Evolutionary conservation across 2,888 invertebrate genomes (phyloP).

Genomic region (Pristionchus mayeri): DNA sequence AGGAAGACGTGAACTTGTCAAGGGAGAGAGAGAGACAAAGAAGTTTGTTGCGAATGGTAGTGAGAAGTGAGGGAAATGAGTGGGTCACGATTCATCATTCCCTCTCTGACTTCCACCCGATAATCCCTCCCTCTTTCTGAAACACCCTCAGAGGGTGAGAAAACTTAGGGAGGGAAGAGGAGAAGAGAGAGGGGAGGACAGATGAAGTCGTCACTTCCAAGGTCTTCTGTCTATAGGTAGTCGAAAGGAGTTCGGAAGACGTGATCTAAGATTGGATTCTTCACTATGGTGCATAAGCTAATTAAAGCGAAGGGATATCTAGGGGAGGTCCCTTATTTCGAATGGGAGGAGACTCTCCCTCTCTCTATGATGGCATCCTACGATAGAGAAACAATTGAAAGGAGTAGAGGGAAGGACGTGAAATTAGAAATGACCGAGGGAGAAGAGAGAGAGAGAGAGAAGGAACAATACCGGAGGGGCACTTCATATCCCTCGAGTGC

Average conservation of each 20-base stretch:
- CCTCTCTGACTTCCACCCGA: neutral
- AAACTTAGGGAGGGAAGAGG: neutral
- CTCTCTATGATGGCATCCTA: constrained; percentile 19
- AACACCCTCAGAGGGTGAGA: constrained; percentile 31
- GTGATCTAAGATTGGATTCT: no score
- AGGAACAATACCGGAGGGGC: constrained; percentile 13
- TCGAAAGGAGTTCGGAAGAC: neutral
- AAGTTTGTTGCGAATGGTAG: neutral
- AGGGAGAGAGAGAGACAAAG: neutral
- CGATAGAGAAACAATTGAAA: constrained; percentile 41
- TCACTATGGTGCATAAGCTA: constrained; percentile 1
- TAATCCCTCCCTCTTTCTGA: constrained; percentile 28
- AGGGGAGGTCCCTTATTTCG: neutral
- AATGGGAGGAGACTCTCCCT: constrained; percentile 4
- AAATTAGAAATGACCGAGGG: constrained; percentile 27
- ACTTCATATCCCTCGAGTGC: constrained; percentile 23
- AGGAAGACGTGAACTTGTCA: constrained; percentile 20
- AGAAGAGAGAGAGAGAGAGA: no score
- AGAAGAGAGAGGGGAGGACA: neutral
- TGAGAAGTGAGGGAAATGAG: neutral
- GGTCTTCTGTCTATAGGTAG: neutral
- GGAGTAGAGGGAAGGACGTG: neutral
- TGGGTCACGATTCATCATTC: neutral
- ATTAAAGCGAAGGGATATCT: constrained; percentile 6
- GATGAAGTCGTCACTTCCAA: neutral